Evolutionary conservation across 2,888 invertebrate species (phyloP).

Genomic region (Hydroisotoma schaefferi): DNA sequence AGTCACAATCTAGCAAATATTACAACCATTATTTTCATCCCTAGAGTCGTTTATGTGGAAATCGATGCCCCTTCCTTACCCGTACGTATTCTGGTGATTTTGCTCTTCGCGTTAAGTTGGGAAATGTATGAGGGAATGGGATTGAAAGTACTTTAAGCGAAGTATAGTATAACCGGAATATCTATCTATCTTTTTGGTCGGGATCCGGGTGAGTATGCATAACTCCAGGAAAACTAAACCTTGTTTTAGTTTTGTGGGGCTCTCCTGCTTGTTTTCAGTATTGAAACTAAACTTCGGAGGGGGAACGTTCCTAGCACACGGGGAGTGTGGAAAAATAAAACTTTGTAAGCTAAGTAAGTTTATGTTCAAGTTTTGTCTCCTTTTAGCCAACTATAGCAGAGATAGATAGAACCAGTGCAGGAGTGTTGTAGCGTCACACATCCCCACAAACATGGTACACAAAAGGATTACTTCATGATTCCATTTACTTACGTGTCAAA

Average conservation of each 20-base stretch:
- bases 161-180: too few relatives aligned
- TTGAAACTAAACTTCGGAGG: background rate
- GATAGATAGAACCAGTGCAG: too few relatives aligned
- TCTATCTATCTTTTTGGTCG: too few relatives aligned
- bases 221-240: too few relatives aligned
- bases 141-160: too few relatives aligned
- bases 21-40: constrained; percentile 12
- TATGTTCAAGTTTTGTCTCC: constrained; percentile 18
- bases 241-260: too few relatives aligned
- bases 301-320: background rate
- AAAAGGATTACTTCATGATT: constrained; percentile 26
- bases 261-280: too few relatives aligned
- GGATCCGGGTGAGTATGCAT: too few relatives aligned
- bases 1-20: too few relatives aligned
- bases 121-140: background rate
- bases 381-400: background rate
- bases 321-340: constrained; percentile 2
- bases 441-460: constrained; percentile 24
- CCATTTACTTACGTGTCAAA: constrained; percentile 30
- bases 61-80: constrained; percentile 36
- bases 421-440: too few relatives aligned
- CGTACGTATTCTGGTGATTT: too few relatives aligned
- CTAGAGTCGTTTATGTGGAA: constrained; percentile 36
- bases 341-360: constrained; percentile 14
- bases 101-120: background rate